phyloP scores from a whole-genome alignment of 2,113 vertebrate species.

The Glareola pratincola region DNA sequence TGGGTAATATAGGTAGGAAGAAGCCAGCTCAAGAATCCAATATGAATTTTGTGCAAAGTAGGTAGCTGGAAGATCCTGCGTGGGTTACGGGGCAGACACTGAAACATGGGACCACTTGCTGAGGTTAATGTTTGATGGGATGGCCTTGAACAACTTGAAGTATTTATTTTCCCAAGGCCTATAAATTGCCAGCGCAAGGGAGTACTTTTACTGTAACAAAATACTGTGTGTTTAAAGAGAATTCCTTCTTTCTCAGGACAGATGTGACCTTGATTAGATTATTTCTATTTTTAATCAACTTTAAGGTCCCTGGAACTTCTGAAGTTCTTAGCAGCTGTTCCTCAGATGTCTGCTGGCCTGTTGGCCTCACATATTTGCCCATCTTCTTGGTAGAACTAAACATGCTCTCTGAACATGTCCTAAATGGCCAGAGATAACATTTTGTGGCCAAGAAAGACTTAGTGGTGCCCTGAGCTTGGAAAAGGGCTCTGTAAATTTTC shows the following conservation, averaged over 20 bases:
- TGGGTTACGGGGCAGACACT: not conserved
- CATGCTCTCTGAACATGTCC: not conserved
- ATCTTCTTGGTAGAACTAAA: not conserved
- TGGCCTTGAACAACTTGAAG: not conserved
- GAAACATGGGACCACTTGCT: not conserved
- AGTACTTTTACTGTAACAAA: conserved; percentile 7
- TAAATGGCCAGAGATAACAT: not conserved
- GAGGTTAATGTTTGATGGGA: not conserved
- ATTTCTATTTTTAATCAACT: conserved; percentile 61
- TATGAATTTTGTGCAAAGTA: not conserved
- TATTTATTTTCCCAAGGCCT: not conserved
- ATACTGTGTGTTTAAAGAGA: conserved; percentile 16
- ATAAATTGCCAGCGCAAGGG: not conserved
- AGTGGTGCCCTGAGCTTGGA: not conserved
- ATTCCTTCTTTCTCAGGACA: conserved; percentile 7
- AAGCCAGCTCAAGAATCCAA: not conserved
- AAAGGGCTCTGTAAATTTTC: not conserved
- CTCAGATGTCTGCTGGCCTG: conserved; percentile 42
- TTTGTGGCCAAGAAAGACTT: not conserved
- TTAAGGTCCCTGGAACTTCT: conserved; percentile 29
- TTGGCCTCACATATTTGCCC: conserved; percentile 26
- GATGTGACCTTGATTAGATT: conserved; percentile 54
- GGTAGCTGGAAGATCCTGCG: not conserved
- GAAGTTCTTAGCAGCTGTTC: conserved; percentile 55
- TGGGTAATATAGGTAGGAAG: not conserved